Conservation (phyloP, 2,113 vertebrate species). For the Bagarius yarrelli region DNA sequence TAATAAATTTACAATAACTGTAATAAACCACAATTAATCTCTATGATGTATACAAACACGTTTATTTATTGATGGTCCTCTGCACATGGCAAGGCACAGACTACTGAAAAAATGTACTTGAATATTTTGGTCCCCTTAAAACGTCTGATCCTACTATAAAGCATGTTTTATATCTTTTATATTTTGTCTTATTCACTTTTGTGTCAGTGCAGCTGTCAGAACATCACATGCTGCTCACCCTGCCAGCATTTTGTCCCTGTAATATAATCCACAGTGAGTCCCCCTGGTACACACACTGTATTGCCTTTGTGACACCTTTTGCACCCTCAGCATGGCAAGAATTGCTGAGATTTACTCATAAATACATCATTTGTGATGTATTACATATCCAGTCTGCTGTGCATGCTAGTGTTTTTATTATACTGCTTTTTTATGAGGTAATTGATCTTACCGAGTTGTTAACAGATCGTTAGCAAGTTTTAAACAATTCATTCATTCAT, state of each 20-base stretch:
- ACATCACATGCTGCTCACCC: conserved; percentile 10
- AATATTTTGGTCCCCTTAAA: not conserved
- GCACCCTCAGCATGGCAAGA: not conserved
- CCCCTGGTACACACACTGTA: not conserved
- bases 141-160: not conserved
- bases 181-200: not conserved
- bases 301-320: conserved; percentile 13
- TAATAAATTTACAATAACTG: no score
- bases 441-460: not conserved
- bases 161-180: not conserved
- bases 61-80: not conserved
- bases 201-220: conserved; percentile 3
- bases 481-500: not conserved
- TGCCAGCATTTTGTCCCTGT: conserved; percentile 21
- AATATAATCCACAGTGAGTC: conserved; percentile 3
- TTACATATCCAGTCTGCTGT: not conserved
- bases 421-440: not conserved
- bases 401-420: not conserved
- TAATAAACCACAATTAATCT: not conserved
- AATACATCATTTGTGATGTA: not conserved
- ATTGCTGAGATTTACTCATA: not conserved
- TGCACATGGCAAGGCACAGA: not conserved
- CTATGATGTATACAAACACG: not conserved
- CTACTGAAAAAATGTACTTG: not conserved
- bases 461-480: not conserved